phyloP scores from a whole-genome alignment of 2,113 vertebrate species.

The Chionis minor region DNA sequence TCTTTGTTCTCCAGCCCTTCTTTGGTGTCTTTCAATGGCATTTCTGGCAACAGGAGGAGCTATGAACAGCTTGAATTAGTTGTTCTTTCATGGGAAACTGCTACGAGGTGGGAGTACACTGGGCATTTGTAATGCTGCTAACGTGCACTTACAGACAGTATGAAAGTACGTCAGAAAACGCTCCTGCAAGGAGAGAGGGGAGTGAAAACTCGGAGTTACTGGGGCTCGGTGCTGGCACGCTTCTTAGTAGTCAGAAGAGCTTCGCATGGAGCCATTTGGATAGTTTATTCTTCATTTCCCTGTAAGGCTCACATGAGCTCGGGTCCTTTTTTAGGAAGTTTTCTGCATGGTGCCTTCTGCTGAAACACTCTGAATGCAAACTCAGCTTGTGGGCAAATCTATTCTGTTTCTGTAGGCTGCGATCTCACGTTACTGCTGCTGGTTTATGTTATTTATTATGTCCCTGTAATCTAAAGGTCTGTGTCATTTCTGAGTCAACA shows the following conservation, averaged over 20 bases:
- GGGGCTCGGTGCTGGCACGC: fast-evolving
- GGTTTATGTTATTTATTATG: not conserved
- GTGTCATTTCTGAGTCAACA: not conserved
- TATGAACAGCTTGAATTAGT: not conserved
- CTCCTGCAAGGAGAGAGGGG: not conserved
- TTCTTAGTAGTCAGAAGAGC: not conserved
- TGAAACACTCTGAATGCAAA: not conserved
- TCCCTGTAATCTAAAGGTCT: not conserved
- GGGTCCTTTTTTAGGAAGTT: not conserved
- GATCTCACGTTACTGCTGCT: not conserved
- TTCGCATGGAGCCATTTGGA: not conserved
- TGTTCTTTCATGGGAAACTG: slow-evolving; percentile 22
- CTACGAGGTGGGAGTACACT: not conserved
- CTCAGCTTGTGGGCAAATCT: not conserved
- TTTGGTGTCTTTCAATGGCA: not conserved
- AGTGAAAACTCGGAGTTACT: not conserved
- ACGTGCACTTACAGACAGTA: not conserved
- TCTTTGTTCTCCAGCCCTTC: slow-evolving; percentile 32
- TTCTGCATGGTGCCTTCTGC: not conserved
- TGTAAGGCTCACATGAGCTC: not conserved
- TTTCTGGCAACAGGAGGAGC: not conserved
- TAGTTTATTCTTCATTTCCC: not conserved
- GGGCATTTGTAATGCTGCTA: not conserved
- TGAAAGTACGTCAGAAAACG: not conserved
- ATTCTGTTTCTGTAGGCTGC: not conserved